Percentiles rank a stretch among this genome's conserved stretches.
Conservation (phyloP, 2,797 vertebrate genomes). For the Crypturellus tataupa region DNA sequence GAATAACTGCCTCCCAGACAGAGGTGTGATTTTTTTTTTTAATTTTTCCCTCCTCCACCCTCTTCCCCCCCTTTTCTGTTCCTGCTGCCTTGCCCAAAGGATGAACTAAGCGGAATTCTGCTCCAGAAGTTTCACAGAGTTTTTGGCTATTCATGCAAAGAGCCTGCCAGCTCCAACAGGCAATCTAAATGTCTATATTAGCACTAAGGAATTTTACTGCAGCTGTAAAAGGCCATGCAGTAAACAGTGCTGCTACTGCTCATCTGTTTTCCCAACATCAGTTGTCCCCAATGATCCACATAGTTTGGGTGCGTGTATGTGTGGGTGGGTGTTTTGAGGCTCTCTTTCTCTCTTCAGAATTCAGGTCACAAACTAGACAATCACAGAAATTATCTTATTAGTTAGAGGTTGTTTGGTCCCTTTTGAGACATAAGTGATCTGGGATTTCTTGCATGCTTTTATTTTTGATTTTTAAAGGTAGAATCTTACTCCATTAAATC, state of each 20-base stretch:
- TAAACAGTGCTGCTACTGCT: not conserved
- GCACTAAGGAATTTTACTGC: slow-evolving; percentile 15
- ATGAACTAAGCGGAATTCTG: fast-evolving
- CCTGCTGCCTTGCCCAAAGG: not conserved
- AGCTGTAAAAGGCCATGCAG: slow-evolving; percentile 25
- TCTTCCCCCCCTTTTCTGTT: not conserved
- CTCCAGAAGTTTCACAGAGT: not conserved
- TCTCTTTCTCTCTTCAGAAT: not conserved
- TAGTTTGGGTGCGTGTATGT: not conserved
- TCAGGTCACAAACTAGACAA: not conserved
- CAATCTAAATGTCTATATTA: slow-evolving; percentile 25
- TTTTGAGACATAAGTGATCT: not conserved
- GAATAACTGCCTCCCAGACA: not conserved
- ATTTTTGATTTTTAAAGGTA: not conserved
- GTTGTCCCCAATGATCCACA: not conserved
- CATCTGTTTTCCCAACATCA: slow-evolving; percentile 9
- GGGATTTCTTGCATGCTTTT: not conserved
- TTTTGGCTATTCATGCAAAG: not conserved
- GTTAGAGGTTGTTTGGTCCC: not conserved
- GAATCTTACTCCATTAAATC: too few relatives aligned
- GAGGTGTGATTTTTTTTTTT: not conserved
- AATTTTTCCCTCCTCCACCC: too few relatives aligned
- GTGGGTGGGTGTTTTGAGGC: fast-evolving
- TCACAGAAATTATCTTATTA: not conserved
- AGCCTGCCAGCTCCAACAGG: slow-evolving; percentile 14